Evolutionary conservation across 2,797 vertebrate species (phyloP), one percentile per base, ranked within the genome.

Genomic region (Siniperca scherzeri): DNA sequence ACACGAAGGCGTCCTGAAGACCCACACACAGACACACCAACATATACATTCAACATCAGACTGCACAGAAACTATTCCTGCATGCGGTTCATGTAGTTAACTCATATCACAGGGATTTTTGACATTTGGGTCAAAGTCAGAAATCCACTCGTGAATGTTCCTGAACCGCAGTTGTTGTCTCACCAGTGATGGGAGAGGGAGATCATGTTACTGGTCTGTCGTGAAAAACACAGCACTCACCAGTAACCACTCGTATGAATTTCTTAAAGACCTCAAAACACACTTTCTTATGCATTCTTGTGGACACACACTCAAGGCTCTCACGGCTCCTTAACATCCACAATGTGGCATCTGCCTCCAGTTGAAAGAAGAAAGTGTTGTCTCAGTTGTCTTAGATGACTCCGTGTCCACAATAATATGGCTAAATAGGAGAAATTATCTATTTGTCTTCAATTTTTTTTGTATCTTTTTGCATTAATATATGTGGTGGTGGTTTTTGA

Each of bases 11-110:
- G 85, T 90, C 86, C 87, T 70, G 57, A 82, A 92, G 89, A 90
- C 85, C 93, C 93, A 88, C 91, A 81, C 82, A 22, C 82, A 74
- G 94, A 86, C 93, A 92, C 85, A 91, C 91, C 87, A 92, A 93
- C 95, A 90, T 93, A 95, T 95, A 95, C 84, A 88, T 85, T 81
- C 68, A 76, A 42, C 73, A 76, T 73, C 78, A 85, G 74, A 78
- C 77, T 78, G 85, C 80, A 85, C 65, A 88, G 69, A 88, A 89
- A 90, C 11, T 53, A 60, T 76, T 90, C 80, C 89, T 77, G 40
- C 79, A 40, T 79, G 81, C 9, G 86, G 91, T 72, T 76, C 5
- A 0, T 81, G 89, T 46, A 92, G 93, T 89, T 70, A 55, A 76
- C 77, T 88, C 80, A 69, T 83, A 89, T 92, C 90, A 90, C 70